Conservation (phyloP, 2,888 invertebrate species). For the Resseliella maxima region DNA sequence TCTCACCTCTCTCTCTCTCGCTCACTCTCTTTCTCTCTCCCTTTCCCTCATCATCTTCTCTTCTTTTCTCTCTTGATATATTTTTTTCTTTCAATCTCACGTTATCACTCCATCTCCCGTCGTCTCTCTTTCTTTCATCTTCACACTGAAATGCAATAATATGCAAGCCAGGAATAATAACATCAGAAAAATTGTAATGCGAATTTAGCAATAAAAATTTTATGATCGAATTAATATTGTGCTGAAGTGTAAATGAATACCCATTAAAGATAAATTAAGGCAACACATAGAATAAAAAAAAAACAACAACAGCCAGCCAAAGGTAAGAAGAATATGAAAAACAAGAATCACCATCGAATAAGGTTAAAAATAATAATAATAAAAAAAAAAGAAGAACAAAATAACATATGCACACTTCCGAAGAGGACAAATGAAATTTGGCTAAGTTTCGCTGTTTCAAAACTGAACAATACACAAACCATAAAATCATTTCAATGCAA, state of each 20-base stretch:
- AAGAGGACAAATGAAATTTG: slow-evolving; percentile 17
- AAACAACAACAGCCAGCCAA: not conserved
- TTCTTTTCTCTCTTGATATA: too few relatives aligned
- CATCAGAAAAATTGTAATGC: not conserved
- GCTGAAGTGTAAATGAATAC: slow-evolving; percentile 48
- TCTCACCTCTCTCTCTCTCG: too few relatives aligned
- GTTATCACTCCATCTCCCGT: too few relatives aligned
- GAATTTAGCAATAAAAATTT: slow-evolving; percentile 22
- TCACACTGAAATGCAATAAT: not conserved
- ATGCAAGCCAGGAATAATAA: not conserved
- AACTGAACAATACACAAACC: not conserved
- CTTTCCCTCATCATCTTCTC: too few relatives aligned
- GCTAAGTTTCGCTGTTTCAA: not conserved
- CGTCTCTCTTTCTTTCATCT: too few relatives aligned
- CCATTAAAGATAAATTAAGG: slow-evolving; percentile 24
- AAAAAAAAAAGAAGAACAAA: too few relatives aligned
- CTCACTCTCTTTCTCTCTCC: too few relatives aligned
- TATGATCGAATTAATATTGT: slow-evolving; percentile 50
- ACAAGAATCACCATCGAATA: not conserved
- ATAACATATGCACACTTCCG: not conserved
- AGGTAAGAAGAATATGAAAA: not conserved
- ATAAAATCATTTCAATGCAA: slow-evolving; percentile 8
- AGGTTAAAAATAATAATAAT: slow-evolving; percentile 41
- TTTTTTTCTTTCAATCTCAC: too few relatives aligned
- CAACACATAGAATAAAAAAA: not conserved